Evolutionary conservation across 2,888 invertebrate species (phyloP).

Genomic region (Cantharis lateralis): DNA sequence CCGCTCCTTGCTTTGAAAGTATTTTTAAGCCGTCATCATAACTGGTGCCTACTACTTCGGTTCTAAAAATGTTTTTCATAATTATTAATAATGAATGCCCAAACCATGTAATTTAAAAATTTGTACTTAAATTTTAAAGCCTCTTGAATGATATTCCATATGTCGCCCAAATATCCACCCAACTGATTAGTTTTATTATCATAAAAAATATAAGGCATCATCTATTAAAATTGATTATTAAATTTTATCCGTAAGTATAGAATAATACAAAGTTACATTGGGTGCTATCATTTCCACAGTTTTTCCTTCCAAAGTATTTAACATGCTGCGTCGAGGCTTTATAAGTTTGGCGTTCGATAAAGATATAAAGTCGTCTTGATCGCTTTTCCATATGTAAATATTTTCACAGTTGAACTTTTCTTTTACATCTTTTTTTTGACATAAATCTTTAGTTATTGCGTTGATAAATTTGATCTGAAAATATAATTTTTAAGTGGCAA

Average conservation of each 20-base stretch:
- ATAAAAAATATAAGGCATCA: constrained; percentile 50
- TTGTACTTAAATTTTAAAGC: constrained; percentile 51
- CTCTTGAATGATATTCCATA: constrained; percentile 52
- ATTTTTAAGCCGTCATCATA: constrained; percentile 43
- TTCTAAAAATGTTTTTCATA: constrained; percentile 33
- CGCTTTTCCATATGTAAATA: constrained; percentile 41
- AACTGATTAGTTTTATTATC: constrained; percentile 41
- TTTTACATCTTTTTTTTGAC: constrained; percentile 27
- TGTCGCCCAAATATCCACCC: constrained; percentile 54
- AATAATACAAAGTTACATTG: constrained; percentile 41
- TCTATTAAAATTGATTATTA: constrained; percentile 39
- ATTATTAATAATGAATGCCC: neutral
- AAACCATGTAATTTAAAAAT: neutral
- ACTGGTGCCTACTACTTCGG: constrained; percentile 37
- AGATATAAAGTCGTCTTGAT: constrained; percentile 38
- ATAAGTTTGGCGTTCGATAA: constrained; percentile 34
- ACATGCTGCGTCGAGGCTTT: constrained; percentile 29
- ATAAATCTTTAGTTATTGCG: constrained; percentile 29
- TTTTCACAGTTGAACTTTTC: constrained; percentile 37
- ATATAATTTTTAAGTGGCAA: constrained; percentile 3
- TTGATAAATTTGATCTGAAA: constrained; percentile 30
- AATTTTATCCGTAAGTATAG: neutral
- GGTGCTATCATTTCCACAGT: constrained; percentile 47
- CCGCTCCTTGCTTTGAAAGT: constrained; percentile 42
- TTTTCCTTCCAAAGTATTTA: constrained; percentile 41